Conservation (phyloP, 2,113 vertebrate genomes). For the Rhineura floridana region DNA sequence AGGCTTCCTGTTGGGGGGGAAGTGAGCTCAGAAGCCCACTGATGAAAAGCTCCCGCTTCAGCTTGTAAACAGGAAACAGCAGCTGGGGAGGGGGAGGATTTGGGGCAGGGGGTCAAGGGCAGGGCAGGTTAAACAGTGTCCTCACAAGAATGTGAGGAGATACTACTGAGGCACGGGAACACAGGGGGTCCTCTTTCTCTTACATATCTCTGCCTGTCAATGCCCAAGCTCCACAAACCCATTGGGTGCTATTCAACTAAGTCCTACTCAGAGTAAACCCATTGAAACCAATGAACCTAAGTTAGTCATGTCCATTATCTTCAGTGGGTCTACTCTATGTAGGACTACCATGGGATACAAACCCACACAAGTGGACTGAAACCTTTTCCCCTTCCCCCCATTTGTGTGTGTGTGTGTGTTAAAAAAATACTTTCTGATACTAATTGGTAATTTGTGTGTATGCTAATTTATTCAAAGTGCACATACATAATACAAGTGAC, state of each 20-base stretch:
- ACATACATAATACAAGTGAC: neutral
- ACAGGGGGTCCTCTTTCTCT: neutral
- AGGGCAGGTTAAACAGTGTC: neutral
- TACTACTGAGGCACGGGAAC: accelerated
- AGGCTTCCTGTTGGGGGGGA: slow-evolving; percentile 30
- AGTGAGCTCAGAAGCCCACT: slow-evolving; percentile 33
- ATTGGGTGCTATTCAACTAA: too few species aligned
- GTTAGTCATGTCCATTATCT: too few species aligned
- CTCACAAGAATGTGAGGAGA: neutral
- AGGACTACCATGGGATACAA: too few species aligned
- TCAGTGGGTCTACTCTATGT: too few species aligned
- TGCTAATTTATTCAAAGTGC: neutral
- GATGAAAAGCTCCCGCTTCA: neutral
- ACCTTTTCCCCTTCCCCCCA: too few species aligned
- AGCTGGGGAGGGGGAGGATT: neutral
- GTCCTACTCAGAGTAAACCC: too few species aligned
- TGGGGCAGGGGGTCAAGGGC: neutral
- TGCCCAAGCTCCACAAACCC: neutral
- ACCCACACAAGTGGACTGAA: neutral
- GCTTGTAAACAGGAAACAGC: slow-evolving; percentile 28
- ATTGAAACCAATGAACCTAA: too few species aligned
- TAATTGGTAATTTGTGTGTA: neutral
- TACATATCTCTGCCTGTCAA: neutral
- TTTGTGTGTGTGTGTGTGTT: neutral
- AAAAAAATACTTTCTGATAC: neutral